phyloP scores from a whole-genome alignment of 1,140 invertebrate species.

The Apis florea region DNA sequence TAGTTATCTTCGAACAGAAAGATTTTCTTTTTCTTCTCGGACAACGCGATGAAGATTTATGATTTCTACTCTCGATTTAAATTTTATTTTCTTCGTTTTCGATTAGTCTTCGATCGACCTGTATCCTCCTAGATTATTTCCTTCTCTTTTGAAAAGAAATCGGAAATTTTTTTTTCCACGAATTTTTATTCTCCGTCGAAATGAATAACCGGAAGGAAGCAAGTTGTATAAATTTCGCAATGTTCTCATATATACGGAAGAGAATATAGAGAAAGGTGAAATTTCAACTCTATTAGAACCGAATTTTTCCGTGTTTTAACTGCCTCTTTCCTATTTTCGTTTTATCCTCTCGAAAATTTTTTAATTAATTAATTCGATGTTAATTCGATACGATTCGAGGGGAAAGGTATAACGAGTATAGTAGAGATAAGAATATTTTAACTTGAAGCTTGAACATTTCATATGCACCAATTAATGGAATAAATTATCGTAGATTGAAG shows the following conservation, averaged over 20 bases:
- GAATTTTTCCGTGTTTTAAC: too few species aligned
- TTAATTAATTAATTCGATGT: too few species aligned
- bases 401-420: too few species aligned
- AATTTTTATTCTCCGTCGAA: too few species aligned
- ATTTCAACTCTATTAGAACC: too few species aligned
- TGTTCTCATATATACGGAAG: not conserved
- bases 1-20: not conserved
- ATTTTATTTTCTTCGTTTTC: not conserved
- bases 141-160: not conserved
- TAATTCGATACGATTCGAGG: too few species aligned
- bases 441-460: too few species aligned
- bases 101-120: too few species aligned
- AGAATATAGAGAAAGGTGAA: not conserved
- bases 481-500: not conserved
- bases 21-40: not conserved
- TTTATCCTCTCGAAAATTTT: too few species aligned
- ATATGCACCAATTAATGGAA: too few species aligned
- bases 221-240: conserved; percentile 12
- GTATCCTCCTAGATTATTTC: not conserved
- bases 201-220: not conserved
- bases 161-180: not conserved
- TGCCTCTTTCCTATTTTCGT: too few species aligned
- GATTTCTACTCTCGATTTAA: not conserved
- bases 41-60: not conserved
- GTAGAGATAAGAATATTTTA: too few species aligned